phyloP scores from a whole-genome alignment of 2,113 vertebrate species.

The Crocuta crocuta region DNA sequence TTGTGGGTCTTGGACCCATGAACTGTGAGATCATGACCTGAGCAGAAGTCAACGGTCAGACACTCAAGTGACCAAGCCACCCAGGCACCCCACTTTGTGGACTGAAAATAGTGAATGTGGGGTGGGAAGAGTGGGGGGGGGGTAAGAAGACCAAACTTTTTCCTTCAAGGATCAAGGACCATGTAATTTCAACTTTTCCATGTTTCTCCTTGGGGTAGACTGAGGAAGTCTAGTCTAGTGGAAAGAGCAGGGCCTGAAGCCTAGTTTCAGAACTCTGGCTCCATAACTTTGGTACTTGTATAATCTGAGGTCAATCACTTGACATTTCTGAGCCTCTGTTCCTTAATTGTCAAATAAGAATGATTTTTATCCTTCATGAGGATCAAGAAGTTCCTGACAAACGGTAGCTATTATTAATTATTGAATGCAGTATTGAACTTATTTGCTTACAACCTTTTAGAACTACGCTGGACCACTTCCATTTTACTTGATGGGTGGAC shows the following conservation, averaged over 20 bases:
- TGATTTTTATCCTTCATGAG: neutral
- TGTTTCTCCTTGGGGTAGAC: neutral
- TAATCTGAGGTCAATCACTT: neutral
- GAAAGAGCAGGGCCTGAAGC: neutral
- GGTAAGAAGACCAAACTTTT: neutral
- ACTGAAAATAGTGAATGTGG: neutral
- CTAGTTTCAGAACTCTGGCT: neutral
- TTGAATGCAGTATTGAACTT: neutral
- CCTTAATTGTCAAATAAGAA: neutral
- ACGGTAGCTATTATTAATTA: constrained; percentile 12
- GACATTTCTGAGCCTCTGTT: neutral
- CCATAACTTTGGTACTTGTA: neutral
- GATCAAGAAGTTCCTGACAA: constrained; percentile 24
- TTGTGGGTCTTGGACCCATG: no score
- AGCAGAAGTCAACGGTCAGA: no score
- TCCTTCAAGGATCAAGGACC: neutral
- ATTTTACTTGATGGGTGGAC: neutral
- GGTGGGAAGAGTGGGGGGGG: neutral
- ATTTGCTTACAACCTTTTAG: neutral
- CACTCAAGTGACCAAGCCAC: no score
- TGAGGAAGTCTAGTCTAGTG: neutral
- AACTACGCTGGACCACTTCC: neutral
- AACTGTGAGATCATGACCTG: no score
- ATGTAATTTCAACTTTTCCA: neutral
- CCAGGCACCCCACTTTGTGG: neutral